These are phyloP conservation scores for Lacerta viridis DNA, from an alignment of 2,797 vertebrate species.

Conservation along the genomic window DNA sequence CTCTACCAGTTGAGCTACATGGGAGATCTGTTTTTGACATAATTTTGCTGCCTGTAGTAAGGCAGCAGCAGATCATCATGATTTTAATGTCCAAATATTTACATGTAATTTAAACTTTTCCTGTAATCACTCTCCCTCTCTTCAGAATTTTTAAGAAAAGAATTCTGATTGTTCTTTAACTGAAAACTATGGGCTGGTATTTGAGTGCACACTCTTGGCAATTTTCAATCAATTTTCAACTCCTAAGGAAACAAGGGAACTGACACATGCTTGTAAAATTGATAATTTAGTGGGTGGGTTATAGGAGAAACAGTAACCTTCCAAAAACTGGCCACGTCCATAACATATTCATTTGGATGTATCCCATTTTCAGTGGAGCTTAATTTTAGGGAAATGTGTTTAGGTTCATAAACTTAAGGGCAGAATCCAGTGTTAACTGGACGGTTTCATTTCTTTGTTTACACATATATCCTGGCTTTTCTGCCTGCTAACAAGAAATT, in stretches of 20 bases:
- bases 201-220: background rate
- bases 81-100: background rate
- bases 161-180: background rate
- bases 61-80: background rate
- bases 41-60: background rate
- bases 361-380: background rate
- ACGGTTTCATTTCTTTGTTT: background rate
- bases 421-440: no score
- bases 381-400: background rate
- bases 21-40: background rate
- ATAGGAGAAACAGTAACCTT: background rate
- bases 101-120: background rate
- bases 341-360: background rate
- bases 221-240: background rate
- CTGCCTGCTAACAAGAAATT: conserved; percentile 11
- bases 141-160: background rate
- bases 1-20: no score
- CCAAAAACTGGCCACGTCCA: background rate
- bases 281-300: background rate
- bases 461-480: background rate
- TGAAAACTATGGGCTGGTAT: background rate
- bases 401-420: background rate
- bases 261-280: no score
- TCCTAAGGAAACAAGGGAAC: background rate
- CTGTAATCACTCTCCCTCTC: background rate